Evolutionary conservation across 2,888 invertebrate species (phyloP).

Genomic region (Idaea biselata): DNA sequence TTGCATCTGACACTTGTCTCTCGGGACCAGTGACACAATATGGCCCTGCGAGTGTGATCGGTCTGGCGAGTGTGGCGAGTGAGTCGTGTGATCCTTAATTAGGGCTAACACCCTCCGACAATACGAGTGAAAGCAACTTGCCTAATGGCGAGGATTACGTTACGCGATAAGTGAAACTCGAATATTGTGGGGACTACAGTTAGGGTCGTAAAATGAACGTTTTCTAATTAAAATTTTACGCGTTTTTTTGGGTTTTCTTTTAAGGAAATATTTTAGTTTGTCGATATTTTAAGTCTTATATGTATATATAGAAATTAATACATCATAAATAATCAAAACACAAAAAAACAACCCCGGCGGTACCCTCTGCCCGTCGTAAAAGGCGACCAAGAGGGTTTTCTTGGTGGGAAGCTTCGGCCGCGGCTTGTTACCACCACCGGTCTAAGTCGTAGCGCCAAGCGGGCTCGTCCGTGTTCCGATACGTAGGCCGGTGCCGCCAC

Average conservation of each 20-base stretch:
- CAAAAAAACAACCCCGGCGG: no score
- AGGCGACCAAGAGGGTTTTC: no score
- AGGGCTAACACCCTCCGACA: slow-evolving; percentile 71
- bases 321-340: no score
- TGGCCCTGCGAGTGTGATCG: slow-evolving; percentile 41
- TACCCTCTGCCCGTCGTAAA: no score
- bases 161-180: slow-evolving; percentile 64
- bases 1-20: slow-evolving; percentile 60
- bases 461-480: no score
- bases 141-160: slow-evolving; percentile 71
- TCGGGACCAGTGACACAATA: slow-evolving; percentile 28
- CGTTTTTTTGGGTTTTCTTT: not conserved
- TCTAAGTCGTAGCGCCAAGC: no score
- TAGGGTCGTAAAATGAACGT: slow-evolving; percentile 1
- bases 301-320: no score
- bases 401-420: no score
- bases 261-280: no score
- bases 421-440: no score
- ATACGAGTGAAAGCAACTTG: slow-evolving; percentile 58
- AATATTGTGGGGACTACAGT: slow-evolving; percentile 45
- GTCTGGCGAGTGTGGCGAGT: slow-evolving; percentile 41
- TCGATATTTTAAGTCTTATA: no score
- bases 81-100: slow-evolving; percentile 62
- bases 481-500: no score
- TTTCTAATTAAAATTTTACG: not conserved